Conservation (phyloP, 2,113 vertebrate species). For the Pterocles gutturalis region DNA sequence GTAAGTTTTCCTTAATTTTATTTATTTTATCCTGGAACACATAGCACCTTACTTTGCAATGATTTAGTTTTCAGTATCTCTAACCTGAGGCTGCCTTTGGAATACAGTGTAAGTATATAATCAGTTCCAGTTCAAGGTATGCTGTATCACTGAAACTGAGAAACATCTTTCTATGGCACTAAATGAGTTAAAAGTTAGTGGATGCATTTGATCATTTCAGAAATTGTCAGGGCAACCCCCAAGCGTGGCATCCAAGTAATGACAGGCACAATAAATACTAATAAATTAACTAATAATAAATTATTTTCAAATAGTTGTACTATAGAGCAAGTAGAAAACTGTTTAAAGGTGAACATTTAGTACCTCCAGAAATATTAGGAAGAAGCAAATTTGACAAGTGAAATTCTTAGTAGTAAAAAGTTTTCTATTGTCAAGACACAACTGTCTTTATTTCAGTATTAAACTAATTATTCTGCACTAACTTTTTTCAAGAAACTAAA, state of each 20-base stretch:
- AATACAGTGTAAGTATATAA: not conserved
- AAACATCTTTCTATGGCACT: not conserved
- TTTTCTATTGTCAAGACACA: not conserved
- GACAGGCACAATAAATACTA: not conserved
- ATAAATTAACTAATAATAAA: not conserved
- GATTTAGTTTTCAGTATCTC: not conserved
- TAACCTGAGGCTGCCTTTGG: not conserved
- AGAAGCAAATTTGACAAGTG: not conserved
- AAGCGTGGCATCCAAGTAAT: not conserved
- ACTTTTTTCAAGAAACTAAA: not conserved
- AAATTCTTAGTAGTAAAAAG: not conserved
- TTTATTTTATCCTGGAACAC: not conserved
- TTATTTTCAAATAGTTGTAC: not conserved
- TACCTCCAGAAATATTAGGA: not conserved
- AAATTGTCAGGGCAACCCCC: not conserved
- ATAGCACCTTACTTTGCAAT: not conserved
- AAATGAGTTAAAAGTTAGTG: not conserved
- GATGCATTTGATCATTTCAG: not conserved
- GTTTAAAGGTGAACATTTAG: not conserved
- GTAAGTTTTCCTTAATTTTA: no score
- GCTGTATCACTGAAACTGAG: not conserved
- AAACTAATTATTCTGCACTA: not conserved
- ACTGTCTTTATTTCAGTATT: not conserved
- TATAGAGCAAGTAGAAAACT: not conserved
- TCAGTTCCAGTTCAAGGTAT: not conserved